Evolutionary conservation across 2,797 vertebrate genomes (phyloP), one percentile per base, ranked within the genome.

Genomic region (Propithecus deckenii): DNA sequence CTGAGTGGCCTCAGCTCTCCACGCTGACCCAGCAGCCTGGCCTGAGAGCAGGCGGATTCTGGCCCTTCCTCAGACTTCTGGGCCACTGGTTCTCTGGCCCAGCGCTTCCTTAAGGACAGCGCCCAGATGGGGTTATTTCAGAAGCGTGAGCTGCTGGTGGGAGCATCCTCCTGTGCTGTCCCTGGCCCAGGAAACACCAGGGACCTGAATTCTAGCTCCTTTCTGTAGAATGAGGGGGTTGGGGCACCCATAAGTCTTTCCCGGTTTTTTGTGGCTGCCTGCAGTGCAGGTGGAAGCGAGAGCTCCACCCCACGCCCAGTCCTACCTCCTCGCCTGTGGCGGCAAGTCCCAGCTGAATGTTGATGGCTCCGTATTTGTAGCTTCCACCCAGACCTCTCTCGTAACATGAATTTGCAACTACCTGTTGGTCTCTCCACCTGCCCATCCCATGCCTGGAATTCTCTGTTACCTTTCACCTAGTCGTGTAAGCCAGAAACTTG

Each of bases 301-400:
- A 32, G 15, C 14, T 52, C 7, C 7, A 0, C 23, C n/a, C 65
- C 9, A 18, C 30, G 3, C 41, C 52, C 5, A 0, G 15, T 32
- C 32, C 18, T 20, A 2, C 41, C 88, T 28, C 69, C 75, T 46
- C 22, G 13, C 38, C 72, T 14, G 5, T 15, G n/a, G 46, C 8
- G 23, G 52, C 6, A 25, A 25, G 5, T 5, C 32, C 35, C 1
- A 30, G 86, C 22, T 41, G 2, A 35, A 2, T 30, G 35, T 15
- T 11, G 25, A 72, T 10, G 59, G 17, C 17, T 23, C 61, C 43
- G 9, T 8, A 0, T 17, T 20, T 38, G 2, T 20, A 4, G 28
- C 75, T 79, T 50, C 38, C 57, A 59, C 30, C 71, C 35, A n/a
- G 13, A 20, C 20, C 9, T 57, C 20, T 46, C 55, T 41, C 74